phyloP scores from a whole-genome alignment of 2,888 invertebrate species.

The Trachelus tabidus region DNA sequence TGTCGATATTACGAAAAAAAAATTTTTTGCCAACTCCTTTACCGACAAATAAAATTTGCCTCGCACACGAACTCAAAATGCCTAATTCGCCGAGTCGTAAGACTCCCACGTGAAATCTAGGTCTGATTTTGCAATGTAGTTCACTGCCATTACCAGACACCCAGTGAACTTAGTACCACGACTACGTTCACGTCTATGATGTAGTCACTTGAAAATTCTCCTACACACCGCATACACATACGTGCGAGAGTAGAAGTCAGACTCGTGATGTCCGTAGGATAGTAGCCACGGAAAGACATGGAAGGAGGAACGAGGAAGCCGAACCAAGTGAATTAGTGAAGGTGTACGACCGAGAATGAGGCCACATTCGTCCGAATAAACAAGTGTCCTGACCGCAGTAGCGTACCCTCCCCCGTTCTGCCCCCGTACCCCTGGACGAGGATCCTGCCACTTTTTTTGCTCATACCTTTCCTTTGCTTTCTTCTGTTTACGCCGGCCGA shows the following conservation, averaged over 20 bases:
- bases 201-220: background rate
- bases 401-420: background rate
- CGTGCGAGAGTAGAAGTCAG: background rate
- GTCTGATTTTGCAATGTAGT: background rate
- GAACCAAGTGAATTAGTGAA: constrained; percentile 58
- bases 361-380: constrained; percentile 60
- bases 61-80: background rate
- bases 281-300: constrained; percentile 15
- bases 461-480: background rate
- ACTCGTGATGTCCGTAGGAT: background rate
- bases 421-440: background rate
- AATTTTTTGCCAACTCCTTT: background rate
- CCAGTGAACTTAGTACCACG: background rate
- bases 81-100: background rate
- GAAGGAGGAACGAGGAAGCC: constrained; percentile 23
- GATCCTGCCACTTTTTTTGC: background rate
- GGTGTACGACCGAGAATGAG: constrained; percentile 64
- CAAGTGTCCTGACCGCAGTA: constrained; percentile 47
- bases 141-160: background rate
- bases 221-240: background rate
- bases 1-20: background rate
- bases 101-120: background rate
- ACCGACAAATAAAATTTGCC: background rate
- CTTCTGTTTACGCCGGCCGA: background rate
- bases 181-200: background rate